Base-by-base conservation (phyloP, 2,113 vertebrate genomes). In the Campylomormyrus numenius region DNA sequence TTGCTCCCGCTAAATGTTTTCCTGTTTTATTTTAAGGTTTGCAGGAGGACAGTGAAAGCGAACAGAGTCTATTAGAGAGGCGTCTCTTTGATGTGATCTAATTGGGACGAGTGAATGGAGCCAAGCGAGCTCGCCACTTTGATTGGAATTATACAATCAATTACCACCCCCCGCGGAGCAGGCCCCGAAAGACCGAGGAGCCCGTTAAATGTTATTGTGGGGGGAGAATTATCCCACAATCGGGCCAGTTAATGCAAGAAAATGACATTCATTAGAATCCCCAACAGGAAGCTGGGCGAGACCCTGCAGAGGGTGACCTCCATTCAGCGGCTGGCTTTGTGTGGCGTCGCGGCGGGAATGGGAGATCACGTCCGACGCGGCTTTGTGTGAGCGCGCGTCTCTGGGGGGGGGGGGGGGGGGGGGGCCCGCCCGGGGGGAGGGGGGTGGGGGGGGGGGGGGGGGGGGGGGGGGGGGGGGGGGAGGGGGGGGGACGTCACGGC, bases 181-280 rank as follows among this genome's bases (percentile, higher is more conserved):
- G 88, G 10, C 95, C 93, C 95, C 95, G 95, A 95, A 89, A 92
- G 95, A 96, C 93, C 94, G 91, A 93, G 94, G 94, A 91, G 94
- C 95, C 95, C 94, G 94, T 96, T 96, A 96, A 97, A 97, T 92
- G 94, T 92, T 92, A 93, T 94, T 86, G 93, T 95, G 92, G 94
- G 95, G 94, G 94, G 95, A 95, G 96, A 96, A 97, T 98, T 97
- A 97, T 94, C 95, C 39, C 87, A 93, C 94, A 96, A 96, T 95
- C 93, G 94, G 93, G 90, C 89, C 91, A 93, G 93, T 94, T 93
- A 93, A 93, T 94, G 94, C 92, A 95, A 92, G 94, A 95, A 96
- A 96, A 96, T 96, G 93, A 92, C 94, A 94, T 96, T 96, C 92
- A 95, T 96, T 97, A 96, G 93, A 96, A 89, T 94, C 93, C 92